Conservation (phyloP, 1,140 invertebrate genomes). For the Sycobia sp. region DNA sequence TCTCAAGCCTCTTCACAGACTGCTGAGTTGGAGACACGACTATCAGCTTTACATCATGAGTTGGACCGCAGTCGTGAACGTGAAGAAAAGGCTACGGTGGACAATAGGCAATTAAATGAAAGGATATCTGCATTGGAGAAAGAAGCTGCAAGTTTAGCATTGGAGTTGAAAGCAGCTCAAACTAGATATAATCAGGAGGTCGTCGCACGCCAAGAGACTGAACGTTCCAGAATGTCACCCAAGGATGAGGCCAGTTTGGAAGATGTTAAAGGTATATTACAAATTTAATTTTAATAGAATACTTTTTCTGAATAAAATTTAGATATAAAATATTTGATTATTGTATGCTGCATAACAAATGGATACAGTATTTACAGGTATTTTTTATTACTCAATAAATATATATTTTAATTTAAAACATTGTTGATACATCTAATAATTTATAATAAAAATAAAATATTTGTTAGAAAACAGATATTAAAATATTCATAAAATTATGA, state of each 20-base stretch:
- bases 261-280: constrained; percentile 80
- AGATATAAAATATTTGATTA: constrained; percentile 25
- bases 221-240: constrained; percentile 79
- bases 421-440: too few relatives aligned
- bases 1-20: constrained; percentile 74
- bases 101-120: constrained; percentile 80
- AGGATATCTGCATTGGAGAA: constrained; percentile 86
- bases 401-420: too few relatives aligned
- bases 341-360: constrained; percentile 51
- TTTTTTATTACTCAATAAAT: constrained; percentile 36
- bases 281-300: neutral
- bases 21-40: constrained; percentile 77
- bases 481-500: too few relatives aligned
- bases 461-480: too few relatives aligned
- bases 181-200: constrained; percentile 89
- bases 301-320: too few relatives aligned
- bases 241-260: constrained; percentile 90
- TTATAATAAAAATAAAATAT: too few relatives aligned
- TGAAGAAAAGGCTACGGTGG: constrained; percentile 73
- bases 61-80: constrained; percentile 74
- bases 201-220: constrained; percentile 86
- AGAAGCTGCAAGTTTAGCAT: constrained; percentile 80
- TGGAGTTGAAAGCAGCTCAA: constrained; percentile 87
- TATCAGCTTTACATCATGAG: constrained; percentile 75
- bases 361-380: constrained; percentile 62